phyloP scores from a whole-genome alignment of 2,797 vertebrate species.

The Molossus molossus region DNA sequence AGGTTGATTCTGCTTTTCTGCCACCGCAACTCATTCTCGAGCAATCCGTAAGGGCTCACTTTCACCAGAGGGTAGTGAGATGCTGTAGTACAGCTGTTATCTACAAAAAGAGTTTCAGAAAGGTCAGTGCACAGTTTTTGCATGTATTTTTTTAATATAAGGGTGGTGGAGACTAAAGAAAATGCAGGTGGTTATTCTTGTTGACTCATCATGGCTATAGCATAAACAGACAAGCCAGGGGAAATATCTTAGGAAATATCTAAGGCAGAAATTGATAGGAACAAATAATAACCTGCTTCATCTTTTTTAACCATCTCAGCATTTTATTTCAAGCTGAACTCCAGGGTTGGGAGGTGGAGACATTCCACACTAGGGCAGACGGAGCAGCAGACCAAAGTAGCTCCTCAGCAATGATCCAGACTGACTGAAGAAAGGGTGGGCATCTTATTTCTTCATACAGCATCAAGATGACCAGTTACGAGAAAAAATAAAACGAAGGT shows the following conservation, averaged over 20 bases:
- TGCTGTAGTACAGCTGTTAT: constrained; percentile 16
- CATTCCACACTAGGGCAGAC: neutral
- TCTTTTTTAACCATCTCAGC: neutral
- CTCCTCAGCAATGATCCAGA: neutral
- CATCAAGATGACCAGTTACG: neutral
- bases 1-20: constrained; percentile 67
- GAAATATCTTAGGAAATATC: neutral
- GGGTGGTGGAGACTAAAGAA: neutral
- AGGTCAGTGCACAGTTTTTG: neutral
- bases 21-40: constrained; percentile 70
- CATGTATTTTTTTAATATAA: neutral
- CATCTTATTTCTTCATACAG: neutral
- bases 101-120: constrained; percentile 2
- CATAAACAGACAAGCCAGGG: neutral
- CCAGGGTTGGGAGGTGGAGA: neutral
- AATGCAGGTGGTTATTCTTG: neutral
- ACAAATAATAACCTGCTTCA: neutral
- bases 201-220: neutral
- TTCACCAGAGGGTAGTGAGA: constrained; percentile 13
- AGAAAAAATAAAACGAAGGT: neutral
- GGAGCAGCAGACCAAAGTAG: too few species aligned
- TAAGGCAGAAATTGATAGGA: constrained; percentile 2
- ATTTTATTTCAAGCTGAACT: neutral
- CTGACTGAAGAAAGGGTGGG: neutral
- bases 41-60: constrained; percentile 39